Base-by-base conservation (phyloP, 2,888 invertebrate genomes). In the Sinopyrophorus schimmeli region DNA sequence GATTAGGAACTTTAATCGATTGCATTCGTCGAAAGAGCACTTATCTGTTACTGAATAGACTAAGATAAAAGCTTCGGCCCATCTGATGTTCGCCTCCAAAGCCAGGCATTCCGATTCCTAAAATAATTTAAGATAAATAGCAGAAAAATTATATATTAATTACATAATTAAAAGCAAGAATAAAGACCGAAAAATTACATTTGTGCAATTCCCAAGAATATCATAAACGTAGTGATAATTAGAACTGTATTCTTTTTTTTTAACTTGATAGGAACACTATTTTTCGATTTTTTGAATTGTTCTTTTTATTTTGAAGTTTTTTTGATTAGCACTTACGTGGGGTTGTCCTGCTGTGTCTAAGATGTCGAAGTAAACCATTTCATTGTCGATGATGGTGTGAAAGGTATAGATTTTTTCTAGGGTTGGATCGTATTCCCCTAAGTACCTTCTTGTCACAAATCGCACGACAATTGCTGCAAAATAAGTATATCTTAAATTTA, bases 41-140 rank as follows among this genome's bases (percentile, higher is more conserved):
- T 90, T 88, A 72, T 92, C 92, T 1, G 91, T 90, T 20, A 92
- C 88, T 0, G 91, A 90, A 69, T 92, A 92, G 78, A 92, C 85
- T 37, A 92, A 77, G 40, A 92, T 82, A 67, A 89, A 91, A 10
- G 89, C 91, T 69, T 92, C 92, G 1, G 92, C 92, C 91, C 91
- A 92, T 47, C 88, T 80, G 47, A 92, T 89, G 68, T 91, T 86
- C 47, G 83, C 81, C 71, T 92, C 90, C 58, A 89, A 70, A 40
- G 82, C 81, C 31, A 80, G 72, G 57, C 81, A 83, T 69, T 86
- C 84, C 54, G 78, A 78, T 73, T 86, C 85, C 86, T 87, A 69
- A 2, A 35, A 35, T n/a, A n/a, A n/a, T n/a, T n/a, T n/a, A n/a
- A n/a, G n/a, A n/a, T n/a, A n/a, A n/a, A n/a, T n/a, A n/a, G n/a